These are phyloP conservation scores for Tenthredo livida DNA, from an alignment of 2,888 invertebrate species.

Conservation along the genomic window DNA sequence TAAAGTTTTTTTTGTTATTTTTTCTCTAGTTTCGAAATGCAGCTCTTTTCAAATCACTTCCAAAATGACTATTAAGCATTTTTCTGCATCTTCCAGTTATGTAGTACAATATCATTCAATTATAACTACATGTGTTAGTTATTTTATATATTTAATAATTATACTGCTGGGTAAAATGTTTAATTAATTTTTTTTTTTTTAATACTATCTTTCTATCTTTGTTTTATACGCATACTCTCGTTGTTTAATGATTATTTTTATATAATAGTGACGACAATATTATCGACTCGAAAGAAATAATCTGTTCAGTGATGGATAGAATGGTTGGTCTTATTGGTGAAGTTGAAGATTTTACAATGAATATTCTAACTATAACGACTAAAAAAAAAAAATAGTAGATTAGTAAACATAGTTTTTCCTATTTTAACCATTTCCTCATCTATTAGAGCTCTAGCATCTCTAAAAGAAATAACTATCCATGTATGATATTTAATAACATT, in stretches of 20 bases:
- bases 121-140: background rate
- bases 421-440: slow-evolving; percentile 6
- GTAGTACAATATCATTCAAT: slow-evolving; percentile 2
- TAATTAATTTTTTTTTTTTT: background rate
- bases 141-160: background rate
- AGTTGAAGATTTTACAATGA: slow-evolving; percentile 7
- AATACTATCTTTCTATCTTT: background rate
- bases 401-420: slow-evolving; percentile 1
- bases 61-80: background rate
- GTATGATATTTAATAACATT: slow-evolving; percentile 36
- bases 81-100: slow-evolving; percentile 24
- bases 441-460: background rate
- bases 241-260: slow-evolving; percentile 23
- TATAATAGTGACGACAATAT: slow-evolving; percentile 37
- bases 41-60: background rate
- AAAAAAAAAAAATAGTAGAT: slow-evolving; percentile 16
- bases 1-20: background rate
- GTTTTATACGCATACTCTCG: background rate
- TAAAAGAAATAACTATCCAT: slow-evolving; percentile 16
- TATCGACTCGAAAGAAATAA: slow-evolving; percentile 29
- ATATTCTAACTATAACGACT: slow-evolving; percentile 12
- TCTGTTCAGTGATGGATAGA: slow-evolving; percentile 32
- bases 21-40: background rate
- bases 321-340: slow-evolving; percentile 17
- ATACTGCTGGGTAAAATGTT: background rate